Base-by-base conservation (phyloP, 2,888 invertebrate genomes). In the Ecliptopera silaceata region DNA sequence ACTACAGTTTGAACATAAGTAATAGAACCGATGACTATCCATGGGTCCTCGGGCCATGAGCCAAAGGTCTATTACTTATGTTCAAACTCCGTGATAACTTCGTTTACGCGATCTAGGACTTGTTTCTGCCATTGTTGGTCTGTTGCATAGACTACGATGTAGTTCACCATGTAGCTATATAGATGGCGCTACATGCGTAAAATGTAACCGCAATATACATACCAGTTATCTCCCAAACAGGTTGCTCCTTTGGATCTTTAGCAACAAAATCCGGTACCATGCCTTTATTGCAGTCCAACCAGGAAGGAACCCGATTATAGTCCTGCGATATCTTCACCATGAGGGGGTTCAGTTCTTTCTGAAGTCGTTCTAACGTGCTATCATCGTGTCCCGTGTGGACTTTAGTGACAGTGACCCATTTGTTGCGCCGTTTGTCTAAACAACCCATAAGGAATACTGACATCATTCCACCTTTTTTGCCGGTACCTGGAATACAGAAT, bases 381-480 rank as follows among this genome's bases (percentile, higher is more conserved):
- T 98, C 98, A 74, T 98, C 98, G 61, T 97, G 95, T 0, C 98
- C 98, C 0, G 95, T 95, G 72, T 96, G 96, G 0, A 96, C 96
- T 92, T 98, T 99, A 0, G 98, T 97, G 0, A 98, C 98, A 0
- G 98, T 98, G 56, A 95, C 94, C 96, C 97, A 98, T 46, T 92
- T 88, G 41, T 88, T 88, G 3, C 91, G 90, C 0, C 74, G 79
- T 4, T 90, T 90, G 82, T 98, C 96, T 56, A 94, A 93, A 70
- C 97, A 97, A 0, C 98, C 98, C 97, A 98, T 98, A 13, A 99
- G 90, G 78, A 98, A 98, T 41, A 98, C 95, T 2, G 98, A 98
- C 94, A 97, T 96, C 92, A 97, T 94, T 0, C 98, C 98, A 39
- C 98, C 97, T 84, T 96, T 96, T 71, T 95, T 96, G 2, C 98